Evolutionary conservation across 2,888 invertebrate species (phyloP).

Genomic region (Venustoraphidia nigricollis): DNA sequence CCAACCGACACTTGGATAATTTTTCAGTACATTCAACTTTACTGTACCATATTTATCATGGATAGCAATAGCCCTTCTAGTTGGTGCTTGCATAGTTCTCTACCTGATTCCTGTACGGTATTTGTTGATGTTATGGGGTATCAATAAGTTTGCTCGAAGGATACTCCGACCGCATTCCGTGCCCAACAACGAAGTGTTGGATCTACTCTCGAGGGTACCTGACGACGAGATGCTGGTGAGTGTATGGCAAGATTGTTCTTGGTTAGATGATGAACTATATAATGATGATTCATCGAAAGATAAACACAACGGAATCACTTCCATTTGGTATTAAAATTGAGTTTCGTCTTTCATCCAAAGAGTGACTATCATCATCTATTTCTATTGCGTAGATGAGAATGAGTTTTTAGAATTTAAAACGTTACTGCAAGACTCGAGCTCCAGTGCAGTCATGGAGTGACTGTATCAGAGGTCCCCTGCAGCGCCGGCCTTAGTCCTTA

Average conservation of each 20-base stretch:
- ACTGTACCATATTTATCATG: constrained; percentile 92
- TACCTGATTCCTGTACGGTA: constrained; percentile 82
- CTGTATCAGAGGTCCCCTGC: too few species aligned
- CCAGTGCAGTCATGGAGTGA: too few species aligned
- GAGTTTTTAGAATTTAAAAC: too few species aligned
- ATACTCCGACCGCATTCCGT: constrained; percentile 85
- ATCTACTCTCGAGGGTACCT: constrained; percentile 86
- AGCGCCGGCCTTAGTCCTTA: too few species aligned
- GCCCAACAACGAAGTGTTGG: constrained; percentile 92
- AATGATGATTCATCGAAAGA: too few species aligned
- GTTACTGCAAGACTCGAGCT: too few species aligned
- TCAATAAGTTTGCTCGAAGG: constrained; percentile 88
- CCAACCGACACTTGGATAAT: too few species aligned
- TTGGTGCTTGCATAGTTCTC: constrained; percentile 59
- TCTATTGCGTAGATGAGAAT: too few species aligned
- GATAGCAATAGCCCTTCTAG: constrained; percentile 68
- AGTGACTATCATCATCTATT: too few species aligned
- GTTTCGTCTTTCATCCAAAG: too few species aligned
- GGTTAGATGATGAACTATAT: background rate
- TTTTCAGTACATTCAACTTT: constrained; percentile 84
- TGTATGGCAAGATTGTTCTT: constrained; percentile 17
- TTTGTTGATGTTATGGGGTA: constrained; percentile 83
- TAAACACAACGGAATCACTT: too few species aligned
- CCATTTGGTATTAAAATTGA: too few species aligned
- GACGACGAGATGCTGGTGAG: constrained; percentile 85